Evolutionary conservation across 2,113 vertebrate species (phyloP).

Genomic region (Protobothrops mucrosquamatus): DNA sequence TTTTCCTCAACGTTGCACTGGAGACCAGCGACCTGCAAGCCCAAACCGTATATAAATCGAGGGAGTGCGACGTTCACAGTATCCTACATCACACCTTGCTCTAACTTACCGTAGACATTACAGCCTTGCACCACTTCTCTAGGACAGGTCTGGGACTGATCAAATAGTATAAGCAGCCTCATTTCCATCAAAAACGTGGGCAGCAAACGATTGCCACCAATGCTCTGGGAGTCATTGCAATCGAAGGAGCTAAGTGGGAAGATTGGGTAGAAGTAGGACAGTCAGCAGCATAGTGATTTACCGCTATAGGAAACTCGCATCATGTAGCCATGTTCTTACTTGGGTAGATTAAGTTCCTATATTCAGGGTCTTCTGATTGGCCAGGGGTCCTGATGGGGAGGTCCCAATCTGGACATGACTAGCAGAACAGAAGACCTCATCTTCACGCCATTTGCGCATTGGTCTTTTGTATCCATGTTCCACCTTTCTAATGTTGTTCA

Average conservation of each 20-base stretch:
- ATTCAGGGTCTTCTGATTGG: too few relatives aligned
- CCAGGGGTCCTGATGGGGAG: too few relatives aligned
- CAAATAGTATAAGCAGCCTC: neutral
- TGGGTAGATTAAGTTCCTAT: neutral
- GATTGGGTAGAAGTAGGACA: too few relatives aligned
- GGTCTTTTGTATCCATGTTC: too few relatives aligned
- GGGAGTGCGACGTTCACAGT: too few relatives aligned
- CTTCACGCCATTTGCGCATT: too few relatives aligned
- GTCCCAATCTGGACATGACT: too few relatives aligned
- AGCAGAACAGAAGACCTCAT: too few relatives aligned
- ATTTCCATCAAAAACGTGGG: neutral
- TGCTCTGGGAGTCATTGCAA: neutral
- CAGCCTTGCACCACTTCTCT: neutral
- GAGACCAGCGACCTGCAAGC: neutral
- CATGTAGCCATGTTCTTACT: neutral
- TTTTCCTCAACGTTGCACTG: constrained; percentile 23
- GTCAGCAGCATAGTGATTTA: neutral
- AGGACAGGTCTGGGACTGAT: neutral
- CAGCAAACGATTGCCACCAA: neutral
- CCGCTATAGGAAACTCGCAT: neutral
- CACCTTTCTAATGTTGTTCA: too few relatives aligned
- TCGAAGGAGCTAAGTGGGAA: neutral
- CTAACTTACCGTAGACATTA: neutral
- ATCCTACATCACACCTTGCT: neutral
- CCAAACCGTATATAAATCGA: neutral